Percentiles rank a stretch among this genome's conserved stretches.
Conservation (phyloP, 2,797 vertebrate genomes). For the Eulemur mongoz region DNA sequence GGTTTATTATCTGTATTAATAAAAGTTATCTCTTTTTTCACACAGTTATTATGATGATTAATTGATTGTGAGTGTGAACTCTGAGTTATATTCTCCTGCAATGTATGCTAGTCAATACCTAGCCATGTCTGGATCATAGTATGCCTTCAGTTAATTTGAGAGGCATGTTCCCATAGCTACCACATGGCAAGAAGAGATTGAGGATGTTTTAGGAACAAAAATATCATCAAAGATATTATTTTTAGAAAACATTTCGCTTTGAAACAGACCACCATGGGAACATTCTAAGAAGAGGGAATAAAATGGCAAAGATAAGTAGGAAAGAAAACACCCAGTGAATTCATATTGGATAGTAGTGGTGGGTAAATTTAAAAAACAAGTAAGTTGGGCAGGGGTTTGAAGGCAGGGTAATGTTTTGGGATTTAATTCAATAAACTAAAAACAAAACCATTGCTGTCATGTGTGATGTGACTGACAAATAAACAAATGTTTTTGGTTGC, state of each 20-base stretch:
- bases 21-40: neutral
- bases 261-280: neutral
- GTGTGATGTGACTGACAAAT: neutral
- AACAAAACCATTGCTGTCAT: neutral
- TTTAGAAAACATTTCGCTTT: neutral
- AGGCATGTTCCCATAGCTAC: neutral
- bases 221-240: neutral
- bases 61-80: neutral
- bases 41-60: neutral
- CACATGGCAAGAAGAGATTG: neutral
- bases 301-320: neutral
- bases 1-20: neutral
- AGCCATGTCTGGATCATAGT: neutral
- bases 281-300: neutral
- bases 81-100: neutral
- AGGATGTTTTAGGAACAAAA: neutral
- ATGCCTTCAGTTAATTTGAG: neutral
- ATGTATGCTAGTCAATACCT: neutral
- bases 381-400: neutral
- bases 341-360: neutral
- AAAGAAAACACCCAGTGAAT: neutral
- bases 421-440: slow-evolving; percentile 18
- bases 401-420: neutral
- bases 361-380: neutral
- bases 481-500: neutral